Evolutionary conservation across 2,888 invertebrate species (phyloP), one percentile per base, ranked within the genome.

Genomic region (Tupiocoris notatus): DNA sequence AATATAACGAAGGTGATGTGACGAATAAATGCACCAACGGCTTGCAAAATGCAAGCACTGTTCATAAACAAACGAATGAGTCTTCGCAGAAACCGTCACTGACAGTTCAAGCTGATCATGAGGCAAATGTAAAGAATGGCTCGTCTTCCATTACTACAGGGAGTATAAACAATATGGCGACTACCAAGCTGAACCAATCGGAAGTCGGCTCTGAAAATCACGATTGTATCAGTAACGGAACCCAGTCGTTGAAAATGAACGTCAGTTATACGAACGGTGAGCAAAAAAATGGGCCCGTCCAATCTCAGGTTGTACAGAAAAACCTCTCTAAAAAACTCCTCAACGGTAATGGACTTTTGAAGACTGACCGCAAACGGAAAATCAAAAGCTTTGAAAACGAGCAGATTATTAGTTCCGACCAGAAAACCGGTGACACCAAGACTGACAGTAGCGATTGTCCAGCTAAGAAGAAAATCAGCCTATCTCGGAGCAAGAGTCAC

Each of bases 201-300:
- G 56, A 74, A 21, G 76, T 78, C 16, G 70, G 77, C 2, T 76
- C 74, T 61, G 39, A 39, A 39, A 3, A 3, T 12, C 75, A 77
- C 57, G 79, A 76, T 0, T 76, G 77, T 56, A 20, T 77, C 1
- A 79, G 76, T 9, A 78, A 76, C 12, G 76, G 70, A 25, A 73
- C 78, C 2, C 75, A 77, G 63, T 61, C 64, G 6, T 68, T 67
- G 18, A 64, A 64, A n/a, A 76, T 54, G 0, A 1, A 58, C 18
- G 23, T 59, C 1, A 59, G 23, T 39, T 59, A 20, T 22, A 6
- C 17, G 39, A 7, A 21, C 57, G 23, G 17, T 17, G 12, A n/a
- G 0, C 57, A 64, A 18, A 77, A 68, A 67, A 61, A 54, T 20
- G 67, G 74, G 54, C 22, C 77, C 12, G 20, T 54, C 16, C 77